Evolutionary conservation across 2,888 invertebrate species (phyloP), one percentile per base, ranked within the genome.

Genomic region (Pecten maximus): DNA sequence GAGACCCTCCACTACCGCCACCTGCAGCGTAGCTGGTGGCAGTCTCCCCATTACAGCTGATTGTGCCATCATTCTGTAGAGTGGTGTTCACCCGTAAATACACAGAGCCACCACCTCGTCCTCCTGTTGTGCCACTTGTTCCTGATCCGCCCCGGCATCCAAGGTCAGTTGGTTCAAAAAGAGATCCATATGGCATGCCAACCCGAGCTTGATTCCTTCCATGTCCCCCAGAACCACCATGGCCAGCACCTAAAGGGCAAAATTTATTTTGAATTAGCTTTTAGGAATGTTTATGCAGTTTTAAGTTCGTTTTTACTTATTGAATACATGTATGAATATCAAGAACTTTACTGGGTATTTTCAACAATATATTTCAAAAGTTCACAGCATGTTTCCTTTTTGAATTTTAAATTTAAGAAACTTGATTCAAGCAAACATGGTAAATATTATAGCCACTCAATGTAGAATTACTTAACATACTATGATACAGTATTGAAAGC

Each of bases 1-100:
- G 93, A 39, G 94, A 93, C 0, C 95, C 95, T 12, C 94, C 95
- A 91, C 95, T 94, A 40, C 95, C 95, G 87, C 95, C 95, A 39
- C 91, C 92, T 8, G 92, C 93, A 6, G 74, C 88, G 0, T 90
- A 89, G 19, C 50, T 35, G 40, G 74, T 60, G 15, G 93, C 94
- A 19, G 87, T 40, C 50, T 92, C 94, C 35, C 95, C 95, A 91
- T 95, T 95, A 90, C 92, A 91, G 40, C 90, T 92, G 87, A 95
- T 93, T 16, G 91, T 89, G 12, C 95, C 95, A 91, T 95, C 95
- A 90, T 94, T 94, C 87, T 94, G 94, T 35, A 95, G 90, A 0
- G 91, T 93, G 23, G 90, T 92, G 19, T 92, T 93, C 15, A 95
- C 92, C 35, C 92, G 92, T 12, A 95, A 91, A 88, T 91, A 91